Conservation (phyloP, 2,113 vertebrate genomes). For the Atrichornis clamosus region DNA sequence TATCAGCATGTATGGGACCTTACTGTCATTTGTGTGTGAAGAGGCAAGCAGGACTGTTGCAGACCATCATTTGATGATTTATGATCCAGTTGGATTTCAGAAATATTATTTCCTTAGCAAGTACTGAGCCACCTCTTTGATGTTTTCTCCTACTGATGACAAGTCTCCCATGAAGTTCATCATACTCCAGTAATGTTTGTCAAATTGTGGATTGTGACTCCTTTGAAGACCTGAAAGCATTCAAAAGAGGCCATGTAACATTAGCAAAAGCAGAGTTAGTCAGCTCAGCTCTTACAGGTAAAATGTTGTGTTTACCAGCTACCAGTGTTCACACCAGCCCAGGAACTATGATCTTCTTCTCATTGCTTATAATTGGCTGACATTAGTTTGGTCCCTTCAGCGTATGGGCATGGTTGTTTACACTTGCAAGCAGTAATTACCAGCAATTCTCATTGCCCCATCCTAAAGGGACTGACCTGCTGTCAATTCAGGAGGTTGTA, state of each 20-base stretch:
- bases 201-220: background rate
- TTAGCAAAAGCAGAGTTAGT: conserved; percentile 15
- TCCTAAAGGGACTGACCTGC: background rate
- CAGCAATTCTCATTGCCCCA: background rate
- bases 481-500: background rate
- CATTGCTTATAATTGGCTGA: conserved; percentile 32
- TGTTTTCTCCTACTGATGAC: background rate
- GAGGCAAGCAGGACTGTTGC: background rate
- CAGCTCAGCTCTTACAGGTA: background rate
- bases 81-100: background rate
- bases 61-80: background rate
- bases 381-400: conserved; percentile 19
- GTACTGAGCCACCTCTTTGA: background rate
- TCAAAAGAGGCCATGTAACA: background rate
- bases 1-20: background rate
- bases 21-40: background rate
- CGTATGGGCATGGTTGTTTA: conserved; percentile 2
- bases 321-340: background rate
- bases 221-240: background rate
- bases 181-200: background rate
- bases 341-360: conserved; percentile 16
- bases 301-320: background rate
- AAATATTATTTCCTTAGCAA: background rate
- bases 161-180: background rate
- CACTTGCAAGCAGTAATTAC: background rate